A percentile compares a stretch with the other conserved stretches of the same genome.
phyloP scores from a whole-genome alignment of 2,888 invertebrate genomes.

The Folsomia candida region DNA sequence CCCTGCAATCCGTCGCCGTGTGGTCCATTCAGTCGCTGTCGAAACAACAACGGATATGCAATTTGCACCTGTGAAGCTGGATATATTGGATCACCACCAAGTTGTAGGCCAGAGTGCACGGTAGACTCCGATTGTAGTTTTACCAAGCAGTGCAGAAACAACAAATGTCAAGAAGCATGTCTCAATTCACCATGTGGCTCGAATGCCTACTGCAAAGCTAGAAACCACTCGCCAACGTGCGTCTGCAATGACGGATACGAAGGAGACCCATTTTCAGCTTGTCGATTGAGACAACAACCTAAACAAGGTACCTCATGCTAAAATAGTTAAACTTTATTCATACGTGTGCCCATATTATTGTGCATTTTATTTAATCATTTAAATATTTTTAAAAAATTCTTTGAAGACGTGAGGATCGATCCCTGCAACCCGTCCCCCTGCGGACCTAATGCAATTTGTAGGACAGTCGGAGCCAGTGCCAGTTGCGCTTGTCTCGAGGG shows the following conservation, averaged over 20 bases:
- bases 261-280: conserved; percentile 36
- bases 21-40: conserved; percentile 74
- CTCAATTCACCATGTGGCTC: conserved; percentile 68
- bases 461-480: conserved; percentile 57
- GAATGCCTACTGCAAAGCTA: conserved; percentile 52
- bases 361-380: too few relatives aligned
- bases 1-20: conserved; percentile 42
- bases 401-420: conserved; percentile 51
- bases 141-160: conserved; percentile 44
- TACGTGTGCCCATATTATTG: too few relatives aligned
- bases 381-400: too few relatives aligned
- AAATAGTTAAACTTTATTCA: too few relatives aligned
- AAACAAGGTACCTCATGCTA: too few relatives aligned
- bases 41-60: conserved; percentile 68
- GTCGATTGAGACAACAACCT: conserved; percentile 32
- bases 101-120: conserved; percentile 66
- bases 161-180: conserved; percentile 53
- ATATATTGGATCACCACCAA: conserved; percentile 63
- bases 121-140: conserved; percentile 47
- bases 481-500: conserved; percentile 64
- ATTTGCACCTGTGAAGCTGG: conserved; percentile 65
- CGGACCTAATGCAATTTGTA: conserved; percentile 60
- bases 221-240: conserved; percentile 43
- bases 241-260: conserved; percentile 11
- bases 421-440: conserved; percentile 66